These are phyloP conservation scores for Saturnia japonica DNA, from an alignment of 2,888 invertebrate genomes.

Conservation along the genomic window DNA sequence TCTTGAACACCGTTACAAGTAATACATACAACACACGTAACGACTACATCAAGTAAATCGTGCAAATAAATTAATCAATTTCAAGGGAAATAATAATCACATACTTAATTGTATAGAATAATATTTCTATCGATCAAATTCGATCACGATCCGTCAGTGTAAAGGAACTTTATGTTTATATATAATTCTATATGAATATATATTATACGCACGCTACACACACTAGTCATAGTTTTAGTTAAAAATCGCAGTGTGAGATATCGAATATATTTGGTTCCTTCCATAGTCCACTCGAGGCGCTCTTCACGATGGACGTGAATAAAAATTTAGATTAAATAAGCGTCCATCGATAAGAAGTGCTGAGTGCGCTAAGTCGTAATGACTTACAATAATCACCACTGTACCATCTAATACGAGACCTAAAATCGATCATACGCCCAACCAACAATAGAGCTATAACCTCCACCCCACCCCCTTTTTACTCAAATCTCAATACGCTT, in stretches of 20 bases:
- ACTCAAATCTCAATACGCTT: background rate
- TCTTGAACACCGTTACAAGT: slow-evolving; percentile 24
- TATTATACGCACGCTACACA: slow-evolving; percentile 44
- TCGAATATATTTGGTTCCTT: slow-evolving; percentile 43
- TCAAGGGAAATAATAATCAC: slow-evolving; percentile 38
- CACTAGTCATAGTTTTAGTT: slow-evolving; percentile 74
- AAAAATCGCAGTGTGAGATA: slow-evolving; percentile 70
- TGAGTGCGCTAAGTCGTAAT: slow-evolving; percentile 31
- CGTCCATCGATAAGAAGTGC: slow-evolving; percentile 45
- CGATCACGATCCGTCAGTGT: slow-evolving; percentile 26
- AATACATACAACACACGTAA: slow-evolving; percentile 30
- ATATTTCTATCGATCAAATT: slow-evolving; percentile 22
- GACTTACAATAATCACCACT: slow-evolving; percentile 3
- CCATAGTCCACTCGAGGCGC: slow-evolving; percentile 41
- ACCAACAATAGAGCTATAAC: background rate
- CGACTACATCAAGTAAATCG: slow-evolving; percentile 37
- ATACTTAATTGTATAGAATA: slow-evolving; percentile 47
- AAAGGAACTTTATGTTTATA: slow-evolving; percentile 37
- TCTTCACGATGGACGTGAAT: slow-evolving; percentile 42
- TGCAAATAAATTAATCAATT: slow-evolving; percentile 33
- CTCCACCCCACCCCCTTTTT: background rate
- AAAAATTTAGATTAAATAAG: slow-evolving; percentile 23
- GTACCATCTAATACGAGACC: slow-evolving; percentile 1
- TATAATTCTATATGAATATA: slow-evolving; percentile 18
- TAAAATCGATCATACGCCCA: slow-evolving; percentile 13